Conservation (phyloP, 2,113 vertebrate species). For the Lagopus leucura region DNA sequence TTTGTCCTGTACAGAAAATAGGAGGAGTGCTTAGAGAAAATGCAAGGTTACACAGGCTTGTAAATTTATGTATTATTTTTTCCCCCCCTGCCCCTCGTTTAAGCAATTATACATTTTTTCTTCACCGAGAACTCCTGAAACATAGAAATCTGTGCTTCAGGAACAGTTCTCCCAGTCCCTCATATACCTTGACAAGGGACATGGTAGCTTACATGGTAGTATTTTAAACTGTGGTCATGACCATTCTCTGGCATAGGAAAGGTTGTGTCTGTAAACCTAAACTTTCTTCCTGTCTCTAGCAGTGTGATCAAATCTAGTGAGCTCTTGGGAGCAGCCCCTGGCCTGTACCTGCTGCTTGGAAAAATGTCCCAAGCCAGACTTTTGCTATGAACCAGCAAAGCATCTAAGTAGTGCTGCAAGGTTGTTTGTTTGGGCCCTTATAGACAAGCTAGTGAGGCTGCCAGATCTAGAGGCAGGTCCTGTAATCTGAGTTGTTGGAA, state of each 20-base stretch:
- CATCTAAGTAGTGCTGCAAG: background rate
- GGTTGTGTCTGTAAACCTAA: background rate
- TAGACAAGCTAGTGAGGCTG: background rate
- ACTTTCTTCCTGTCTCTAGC: background rate
- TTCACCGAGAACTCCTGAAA: background rate
- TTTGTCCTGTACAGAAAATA: slow-evolving; percentile 62
- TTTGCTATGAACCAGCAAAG: background rate
- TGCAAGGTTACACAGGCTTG: background rate
- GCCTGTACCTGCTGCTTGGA: background rate
- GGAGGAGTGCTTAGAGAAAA: background rate
- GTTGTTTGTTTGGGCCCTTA: background rate
- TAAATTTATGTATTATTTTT: background rate
- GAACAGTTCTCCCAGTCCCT: background rate
- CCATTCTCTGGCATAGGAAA: background rate
- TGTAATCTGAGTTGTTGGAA: background rate
- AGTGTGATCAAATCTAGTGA: background rate
- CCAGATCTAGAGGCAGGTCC: background rate
- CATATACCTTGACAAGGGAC: background rate
- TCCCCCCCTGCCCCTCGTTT: background rate
- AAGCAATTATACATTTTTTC: background rate
- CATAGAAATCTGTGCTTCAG: background rate
- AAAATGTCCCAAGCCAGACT: background rate
- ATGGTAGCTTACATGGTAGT: background rate
- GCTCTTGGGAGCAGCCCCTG: background rate
- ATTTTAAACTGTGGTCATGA: background rate